Evolutionary conservation across 1,140 invertebrate genomes (phyloP), one percentile per base, ranked within the genome.

Genomic region (Parapsyche elsis): DNA sequence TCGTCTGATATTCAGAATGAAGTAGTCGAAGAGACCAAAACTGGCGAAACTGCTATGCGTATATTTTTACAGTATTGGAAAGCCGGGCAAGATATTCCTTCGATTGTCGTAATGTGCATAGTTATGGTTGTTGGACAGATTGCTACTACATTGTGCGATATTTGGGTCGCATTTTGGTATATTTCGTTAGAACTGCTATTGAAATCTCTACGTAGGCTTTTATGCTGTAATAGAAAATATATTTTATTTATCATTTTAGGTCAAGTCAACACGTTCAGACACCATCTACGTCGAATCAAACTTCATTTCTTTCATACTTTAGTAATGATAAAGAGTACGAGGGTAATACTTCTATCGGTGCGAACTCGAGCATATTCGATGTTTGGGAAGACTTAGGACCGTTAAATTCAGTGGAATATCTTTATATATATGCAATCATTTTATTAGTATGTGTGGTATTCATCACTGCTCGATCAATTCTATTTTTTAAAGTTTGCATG

Each of bases 401-500:
- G 0, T 80, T 89, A 46, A 86, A 87, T 81, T 88, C 88, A 0
- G 78, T 86, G 0, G 86, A 88, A 76, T 89, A 89, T 78, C 81
- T 89, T 1, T 89, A 89, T 79, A 86, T 89, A n/a, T 89, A 89
- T 81, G 83, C 87, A 0, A 86, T 85, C 0, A 75, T 89, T 9
- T 88, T 89, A 16, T 14, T 88, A 5, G 87, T 86, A 81, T 89
- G 88, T 71, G 87, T 89, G 45, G 86, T 88, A 84, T 88, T 92
- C 24, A 91, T 92, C 64, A 88, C 92, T 0, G 86, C 90, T 0
- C 88, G 93, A 26, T 92, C 91, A 0, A 89, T 92, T n/a, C 86
- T 92, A 57, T 97, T 95, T 86, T 96, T 96, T 86, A 91, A 92
- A 82, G 88, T 95, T 9, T 95, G 94, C 84, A 94, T 96, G 91